Evolutionary conservation across 2,797 vertebrate genomes (phyloP).

Genomic region (Pangasius macronema): DNA sequence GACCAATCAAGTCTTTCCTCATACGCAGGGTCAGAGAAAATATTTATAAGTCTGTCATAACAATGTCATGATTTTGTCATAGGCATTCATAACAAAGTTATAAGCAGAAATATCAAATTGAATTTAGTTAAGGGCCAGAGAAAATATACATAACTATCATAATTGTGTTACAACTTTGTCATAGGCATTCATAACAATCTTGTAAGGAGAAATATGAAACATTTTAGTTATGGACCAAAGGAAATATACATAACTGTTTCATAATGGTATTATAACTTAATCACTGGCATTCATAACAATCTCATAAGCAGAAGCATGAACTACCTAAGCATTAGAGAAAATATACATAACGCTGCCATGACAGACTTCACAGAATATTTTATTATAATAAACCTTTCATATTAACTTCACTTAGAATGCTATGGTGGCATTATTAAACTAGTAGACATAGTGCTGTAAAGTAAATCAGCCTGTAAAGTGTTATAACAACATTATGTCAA

Average conservation of each 20-base stretch:
- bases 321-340: neutral
- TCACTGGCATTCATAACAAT: neutral
- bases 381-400: neutral
- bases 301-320: too few relatives aligned
- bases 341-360: too few relatives aligned
- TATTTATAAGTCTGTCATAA: too few relatives aligned
- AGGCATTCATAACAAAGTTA: neutral
- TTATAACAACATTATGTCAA: neutral
- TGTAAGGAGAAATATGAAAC: neutral
- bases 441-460: neutral
- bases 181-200: neutral
- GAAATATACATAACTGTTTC: neutral
- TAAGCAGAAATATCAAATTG: neutral
- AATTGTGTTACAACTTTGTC: neutral
- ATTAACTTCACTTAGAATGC: neutral
- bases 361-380: neutral
- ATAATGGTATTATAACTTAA: neutral
- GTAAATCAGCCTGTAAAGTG: neutral
- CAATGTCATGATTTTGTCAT: too few relatives aligned
- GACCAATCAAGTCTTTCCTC: neutral
- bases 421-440: neutral
- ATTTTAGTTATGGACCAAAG: neutral
- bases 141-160: neutral
- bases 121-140: neutral
- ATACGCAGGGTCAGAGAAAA: neutral